Conservation (phyloP, 92 coral and sea anemone genomes). For the Desmophyllum pertusum region DNA sequence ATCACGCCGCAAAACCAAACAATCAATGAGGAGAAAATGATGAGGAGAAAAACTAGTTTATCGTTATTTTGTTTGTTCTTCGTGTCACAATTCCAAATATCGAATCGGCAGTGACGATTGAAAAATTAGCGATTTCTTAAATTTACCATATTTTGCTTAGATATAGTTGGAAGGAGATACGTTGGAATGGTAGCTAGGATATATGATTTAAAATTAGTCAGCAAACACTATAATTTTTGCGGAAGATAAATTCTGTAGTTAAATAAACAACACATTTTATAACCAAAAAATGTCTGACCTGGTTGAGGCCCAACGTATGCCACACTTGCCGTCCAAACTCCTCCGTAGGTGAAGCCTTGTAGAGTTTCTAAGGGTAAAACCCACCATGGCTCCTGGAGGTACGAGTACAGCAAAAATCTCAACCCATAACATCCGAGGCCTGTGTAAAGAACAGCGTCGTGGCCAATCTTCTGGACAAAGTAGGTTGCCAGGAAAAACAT, state of each 20-base stretch:
- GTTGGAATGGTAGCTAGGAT: not conserved
- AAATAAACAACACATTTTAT: not conserved
- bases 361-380: conserved; percentile 80
- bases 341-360: conserved; percentile 86
- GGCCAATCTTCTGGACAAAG: conserved; percentile 77
- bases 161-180: not conserved
- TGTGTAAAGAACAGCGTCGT: conserved; percentile 76
- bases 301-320: conserved; percentile 83
- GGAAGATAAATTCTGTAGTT: not conserved
- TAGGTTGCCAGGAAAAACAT: conserved; percentile 86
- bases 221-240: not conserved
- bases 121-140: not conserved
- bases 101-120: no score
- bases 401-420: conserved; percentile 78
- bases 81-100: not conserved
- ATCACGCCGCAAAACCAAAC: not conserved
- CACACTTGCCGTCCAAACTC: conserved; percentile 93
- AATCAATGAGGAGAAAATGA: not conserved
- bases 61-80: not conserved
- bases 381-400: conserved; percentile 79
- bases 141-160: not conserved
- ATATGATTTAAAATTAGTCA: not conserved
- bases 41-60: not conserved
- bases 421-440: conserved; percentile 82
- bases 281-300: conserved; percentile 51